These are phyloP conservation scores for Pica pica DNA, from an alignment of 2,113 vertebrate genomes.

Conservation along the genomic window DNA sequence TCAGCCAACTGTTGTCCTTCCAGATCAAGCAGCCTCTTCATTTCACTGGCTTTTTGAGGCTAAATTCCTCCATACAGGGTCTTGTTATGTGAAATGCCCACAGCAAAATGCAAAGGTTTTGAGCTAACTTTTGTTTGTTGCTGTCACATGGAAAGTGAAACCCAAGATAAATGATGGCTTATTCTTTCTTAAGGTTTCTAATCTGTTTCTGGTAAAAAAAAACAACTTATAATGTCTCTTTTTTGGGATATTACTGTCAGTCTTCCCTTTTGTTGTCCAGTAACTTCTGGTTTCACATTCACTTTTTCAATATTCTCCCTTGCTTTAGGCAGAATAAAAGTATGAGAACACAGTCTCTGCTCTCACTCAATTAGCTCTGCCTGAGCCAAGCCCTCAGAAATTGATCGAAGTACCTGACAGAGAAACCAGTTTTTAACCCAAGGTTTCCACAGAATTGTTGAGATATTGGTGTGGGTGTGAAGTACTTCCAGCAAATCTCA, in stretches of 20 bases:
- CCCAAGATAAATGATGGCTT: conserved; percentile 27
- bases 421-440: background rate
- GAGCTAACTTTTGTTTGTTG: conserved; percentile 1
- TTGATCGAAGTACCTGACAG: background rate
- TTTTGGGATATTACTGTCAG: background rate
- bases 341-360: background rate
- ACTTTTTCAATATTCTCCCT: background rate
- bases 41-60: background rate
- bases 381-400: background rate
- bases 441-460: background rate
- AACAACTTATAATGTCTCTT: background rate
- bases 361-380: conserved; percentile 2
- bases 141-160: background rate
- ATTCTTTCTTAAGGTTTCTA: background rate
- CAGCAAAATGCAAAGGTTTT: background rate
- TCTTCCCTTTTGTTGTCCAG: conserved; percentile 1
- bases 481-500: background rate
- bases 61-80: conserved; percentile 7
- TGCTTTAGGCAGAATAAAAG: conserved; percentile 18
- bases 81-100: background rate
- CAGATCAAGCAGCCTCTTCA: background rate
- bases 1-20: background rate
- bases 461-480: background rate
- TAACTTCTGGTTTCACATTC: conserved; percentile 20
- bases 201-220: background rate